These are phyloP conservation scores for Monodelphis domestica DNA, from an alignment of 2,797 vertebrate genomes.

Conservation along the genomic window DNA sequence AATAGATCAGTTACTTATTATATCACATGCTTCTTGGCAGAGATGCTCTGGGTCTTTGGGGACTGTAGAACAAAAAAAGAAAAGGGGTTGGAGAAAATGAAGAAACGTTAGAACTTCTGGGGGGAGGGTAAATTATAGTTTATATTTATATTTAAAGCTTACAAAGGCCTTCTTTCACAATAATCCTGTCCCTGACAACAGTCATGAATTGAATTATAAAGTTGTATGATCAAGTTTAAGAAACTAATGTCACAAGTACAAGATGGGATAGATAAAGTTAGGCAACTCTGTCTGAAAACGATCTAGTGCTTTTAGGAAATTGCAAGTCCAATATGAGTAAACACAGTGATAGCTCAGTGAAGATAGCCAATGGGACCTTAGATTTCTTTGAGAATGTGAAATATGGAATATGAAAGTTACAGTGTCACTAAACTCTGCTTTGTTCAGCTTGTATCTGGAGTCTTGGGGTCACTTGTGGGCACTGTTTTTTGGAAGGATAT, in stretches of 20 bases:
- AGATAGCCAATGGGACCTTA: too few relatives aligned
- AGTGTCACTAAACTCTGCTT: too few relatives aligned
- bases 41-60: background rate
- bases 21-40: background rate
- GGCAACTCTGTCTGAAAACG: background rate
- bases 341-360: too few relatives aligned
- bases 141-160: background rate
- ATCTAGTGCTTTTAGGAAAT: background rate
- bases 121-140: background rate
- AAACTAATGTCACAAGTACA: background rate
- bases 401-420: too few relatives aligned
- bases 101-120: background rate
- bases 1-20: background rate
- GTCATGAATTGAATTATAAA: background rate
- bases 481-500: too few relatives aligned
- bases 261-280: background rate
- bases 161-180: background rate
- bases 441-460: too few relatives aligned
- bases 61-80: background rate
- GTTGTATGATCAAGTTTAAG: background rate
- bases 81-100: background rate
- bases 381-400: too few relatives aligned
- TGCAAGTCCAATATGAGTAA: background rate
- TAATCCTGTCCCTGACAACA: background rate
- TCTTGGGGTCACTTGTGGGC: too few relatives aligned